These are phyloP conservation scores for Nemotelus nigrinus DNA, from an alignment of 2,888 invertebrate species.

Conservation along the genomic window DNA sequence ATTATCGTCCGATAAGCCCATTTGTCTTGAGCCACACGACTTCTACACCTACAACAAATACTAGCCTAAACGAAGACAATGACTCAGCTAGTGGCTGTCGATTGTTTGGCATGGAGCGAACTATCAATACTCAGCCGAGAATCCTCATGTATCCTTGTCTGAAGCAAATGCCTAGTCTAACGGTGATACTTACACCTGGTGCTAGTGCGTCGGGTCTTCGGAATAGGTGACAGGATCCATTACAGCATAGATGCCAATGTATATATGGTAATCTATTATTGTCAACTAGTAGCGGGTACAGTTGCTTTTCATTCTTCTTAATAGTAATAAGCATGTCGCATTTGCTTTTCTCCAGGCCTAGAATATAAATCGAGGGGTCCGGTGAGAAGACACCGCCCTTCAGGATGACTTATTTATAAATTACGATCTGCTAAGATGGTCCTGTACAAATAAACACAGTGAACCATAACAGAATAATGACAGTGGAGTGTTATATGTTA, in stretches of 20 bases:
- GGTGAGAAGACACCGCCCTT: not conserved
- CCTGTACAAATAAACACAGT: not conserved
- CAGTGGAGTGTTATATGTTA: too few species aligned
- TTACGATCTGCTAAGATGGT: conserved; percentile 47
- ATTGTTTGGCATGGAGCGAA: not conserved
- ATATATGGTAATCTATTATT: conserved; percentile 40
- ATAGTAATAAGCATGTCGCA: conserved; percentile 24
- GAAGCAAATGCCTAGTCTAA: not conserved
- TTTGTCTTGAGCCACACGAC: conserved; percentile 34
- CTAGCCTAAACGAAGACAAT: not conserved
- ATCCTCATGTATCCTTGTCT: not conserved
- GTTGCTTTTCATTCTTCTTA: conserved; percentile 10
- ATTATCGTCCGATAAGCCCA: conserved; percentile 42
- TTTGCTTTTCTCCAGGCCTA: not conserved
- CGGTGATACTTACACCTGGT: conserved; percentile 18
- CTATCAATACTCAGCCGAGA: not conserved
- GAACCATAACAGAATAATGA: too few species aligned
- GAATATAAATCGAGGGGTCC: not conserved
- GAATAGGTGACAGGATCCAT: conserved; percentile 33
- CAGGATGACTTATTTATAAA: conserved; percentile 41
- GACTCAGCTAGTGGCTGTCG: not conserved
- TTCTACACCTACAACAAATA: not conserved
- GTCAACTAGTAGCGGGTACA: conserved; percentile 16
- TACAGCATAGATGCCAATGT: conserved; percentile 25
- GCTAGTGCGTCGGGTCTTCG: not conserved